These are phyloP conservation scores for Lagenorhynchus albirostris DNA, from an alignment of 2,113 vertebrate species.

Conservation along the genomic window DNA sequence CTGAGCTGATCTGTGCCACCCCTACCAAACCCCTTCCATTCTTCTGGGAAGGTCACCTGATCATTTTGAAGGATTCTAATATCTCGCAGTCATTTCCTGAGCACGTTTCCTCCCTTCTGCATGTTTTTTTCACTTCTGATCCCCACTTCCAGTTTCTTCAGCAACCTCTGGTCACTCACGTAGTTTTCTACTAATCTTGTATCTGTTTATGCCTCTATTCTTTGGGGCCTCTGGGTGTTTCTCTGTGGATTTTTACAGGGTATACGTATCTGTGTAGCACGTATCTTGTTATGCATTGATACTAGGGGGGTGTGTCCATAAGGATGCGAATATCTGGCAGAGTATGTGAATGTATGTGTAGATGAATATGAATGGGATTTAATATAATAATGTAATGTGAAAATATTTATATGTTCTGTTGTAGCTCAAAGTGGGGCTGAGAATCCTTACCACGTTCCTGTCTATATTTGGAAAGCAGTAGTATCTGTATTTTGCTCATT, in stretches of 20 bases:
- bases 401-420: neutral
- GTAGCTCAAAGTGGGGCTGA: neutral
- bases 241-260: conserved; percentile 1
- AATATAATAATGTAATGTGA: neutral
- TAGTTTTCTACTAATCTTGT: neutral
- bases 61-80: neutral
- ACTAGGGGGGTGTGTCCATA: too few relatives aligned
- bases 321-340: neutral
- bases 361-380: neutral
- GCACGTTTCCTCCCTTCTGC: neutral
- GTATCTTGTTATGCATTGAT: neutral
- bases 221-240: neutral
- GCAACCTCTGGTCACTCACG: neutral
- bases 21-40: neutral
- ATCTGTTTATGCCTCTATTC: neutral
- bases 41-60: neutral
- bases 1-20: neutral
- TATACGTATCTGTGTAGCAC: neutral
- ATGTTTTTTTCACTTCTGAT: neutral
- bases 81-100: neutral
- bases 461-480: neutral
- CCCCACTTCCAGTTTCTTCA: neutral
- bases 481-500: neutral
- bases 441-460: neutral
- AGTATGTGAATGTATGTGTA: neutral